Evolutionary conservation across 2,888 invertebrate species (phyloP), one percentile per base, ranked within the genome.

Genomic region (Megastigmus dorsalis): DNA sequence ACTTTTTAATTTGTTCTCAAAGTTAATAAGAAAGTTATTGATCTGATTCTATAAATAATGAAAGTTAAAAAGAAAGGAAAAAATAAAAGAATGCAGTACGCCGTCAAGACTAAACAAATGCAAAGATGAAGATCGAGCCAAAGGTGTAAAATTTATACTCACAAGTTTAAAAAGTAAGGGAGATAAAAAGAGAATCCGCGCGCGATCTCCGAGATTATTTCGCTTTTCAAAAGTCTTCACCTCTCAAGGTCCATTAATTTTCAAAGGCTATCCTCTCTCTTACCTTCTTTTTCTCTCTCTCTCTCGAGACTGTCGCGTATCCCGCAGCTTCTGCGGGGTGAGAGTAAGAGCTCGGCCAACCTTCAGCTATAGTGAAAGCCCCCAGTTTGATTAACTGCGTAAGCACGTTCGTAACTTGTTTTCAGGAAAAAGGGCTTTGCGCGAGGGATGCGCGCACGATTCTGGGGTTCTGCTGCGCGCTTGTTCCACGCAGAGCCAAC

Each of bases 321-420:
- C 20, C 20, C 33, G 30, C 10, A 18, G 9, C 20, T 33, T 18
- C 20, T 26, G 13, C 7, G 30, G 54, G 30, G 9, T 28, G 18
- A 23, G 59, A 20, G 59, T 41, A 33, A 15, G 13, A 41, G n/a
- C 36, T 36, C 55, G 36, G 20, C 55, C n/a, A n/a, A 55, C 55
- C 41, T 59, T 59, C n/a, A n/a, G 7, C 23, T 18, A n/a, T n/a
- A 9, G 41, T 15, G 41, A 41, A 23, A 59, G 41, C 10, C 41
- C n/a, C 18, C 10, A 38, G 59, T 59, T 59, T 59, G 59, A 59
- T 59, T 59, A 59, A 59, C 59, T 59, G 59, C 59, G 59, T n/a
- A 15, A 59, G 59, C 59, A 59, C 59, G 59, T 59, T 38, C 41
- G 59, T 59, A 59, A 59, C 41, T 59, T 59, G 41, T 59, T 59